Evolutionary conservation across 2,888 invertebrate species (phyloP).

Genomic region (Cryptus armator): DNA sequence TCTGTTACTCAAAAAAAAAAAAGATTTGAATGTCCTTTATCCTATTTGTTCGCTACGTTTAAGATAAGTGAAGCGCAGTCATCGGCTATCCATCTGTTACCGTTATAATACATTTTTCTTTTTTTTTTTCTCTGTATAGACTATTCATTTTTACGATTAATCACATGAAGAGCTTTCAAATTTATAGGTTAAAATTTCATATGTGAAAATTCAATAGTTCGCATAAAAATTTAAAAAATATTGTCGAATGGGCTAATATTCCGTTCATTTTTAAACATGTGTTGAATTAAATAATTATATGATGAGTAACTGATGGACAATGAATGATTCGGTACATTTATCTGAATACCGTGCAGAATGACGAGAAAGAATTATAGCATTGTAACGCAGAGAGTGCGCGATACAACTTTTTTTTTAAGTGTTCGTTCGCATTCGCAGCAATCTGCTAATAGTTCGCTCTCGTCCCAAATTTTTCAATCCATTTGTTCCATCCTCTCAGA

Average conservation of each 20-base stretch:
- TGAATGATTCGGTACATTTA: conserved; percentile 28
- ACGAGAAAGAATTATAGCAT: conserved; percentile 24
- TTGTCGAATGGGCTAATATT: no score
- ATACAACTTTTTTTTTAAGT: conserved; percentile 14
- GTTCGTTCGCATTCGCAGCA: neutral
- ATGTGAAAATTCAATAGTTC: no score
- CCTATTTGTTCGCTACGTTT: neutral
- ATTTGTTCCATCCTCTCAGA: conserved; percentile 34
- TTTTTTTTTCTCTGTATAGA: neutral
- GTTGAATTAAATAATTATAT: neutral
- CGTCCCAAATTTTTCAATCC: conserved; percentile 22
- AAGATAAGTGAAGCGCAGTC: neutral
- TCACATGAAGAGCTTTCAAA: no score
- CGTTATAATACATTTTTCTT: neutral
- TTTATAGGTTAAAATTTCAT: no score
- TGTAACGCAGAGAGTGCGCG: neutral
- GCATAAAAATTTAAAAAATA: no score
- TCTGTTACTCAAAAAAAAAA: conserved; percentile 38
- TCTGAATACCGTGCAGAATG: neutral
- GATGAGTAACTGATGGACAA: conserved; percentile 1
- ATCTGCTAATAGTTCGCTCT: conserved; percentile 36
- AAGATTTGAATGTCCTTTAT: conserved; percentile 40
- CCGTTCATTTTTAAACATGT: neutral
- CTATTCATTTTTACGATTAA: no score
- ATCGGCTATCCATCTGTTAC: neutral